Base-by-base conservation (phyloP, 2,888 invertebrate genomes). In the Amorpha juglandis region DNA sequence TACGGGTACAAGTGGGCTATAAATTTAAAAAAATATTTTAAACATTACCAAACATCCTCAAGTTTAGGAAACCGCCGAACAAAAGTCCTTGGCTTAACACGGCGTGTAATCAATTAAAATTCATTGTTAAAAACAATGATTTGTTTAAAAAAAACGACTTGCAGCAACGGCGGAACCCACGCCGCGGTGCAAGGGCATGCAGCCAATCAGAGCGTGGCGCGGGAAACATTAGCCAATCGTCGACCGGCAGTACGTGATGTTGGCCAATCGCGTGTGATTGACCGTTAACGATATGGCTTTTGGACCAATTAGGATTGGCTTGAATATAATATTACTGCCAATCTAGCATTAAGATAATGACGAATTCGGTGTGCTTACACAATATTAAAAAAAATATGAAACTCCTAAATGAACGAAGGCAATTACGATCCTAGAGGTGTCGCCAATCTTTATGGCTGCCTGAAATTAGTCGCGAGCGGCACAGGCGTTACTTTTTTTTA, bases 191-290 rank as follows among this genome's bases (percentile, higher is more conserved):
- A 80, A 83, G 84, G 83, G 72, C 79, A 72, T 78, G 72, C 66
- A 66, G 68, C 86, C 84, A 88, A 87, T 84, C 81, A 84, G 87
- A 87, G 86, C 88, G 82, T 82, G 72, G 77, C 75, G 73, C 74
- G 68, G 55, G 65, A 47, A 69, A 11, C 63, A 69, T 84, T 84
- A 76, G 74, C 83, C 81, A 84, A 86, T 83, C 73, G 73, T 71
- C 71, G 68, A 66, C 73, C 55, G 63, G 12, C 63, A n/a, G 38
- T 47, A 50, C 21, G 16, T 47, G 14, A 2, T 16, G 35, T 68
- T 71, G 62, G 63, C 74, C 71, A 72, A 75, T 72, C 50, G 62
- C 19, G 51, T 62, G 53, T 42, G 62, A 21, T 51, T 48, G 64
- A 71, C 71, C 68, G 73, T 70, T 72, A 53, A 47, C 0, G 47